Evolutionary conservation across 2,888 invertebrate species (phyloP).

Genomic region (Imbricaverruca yamaguchii): DNA sequence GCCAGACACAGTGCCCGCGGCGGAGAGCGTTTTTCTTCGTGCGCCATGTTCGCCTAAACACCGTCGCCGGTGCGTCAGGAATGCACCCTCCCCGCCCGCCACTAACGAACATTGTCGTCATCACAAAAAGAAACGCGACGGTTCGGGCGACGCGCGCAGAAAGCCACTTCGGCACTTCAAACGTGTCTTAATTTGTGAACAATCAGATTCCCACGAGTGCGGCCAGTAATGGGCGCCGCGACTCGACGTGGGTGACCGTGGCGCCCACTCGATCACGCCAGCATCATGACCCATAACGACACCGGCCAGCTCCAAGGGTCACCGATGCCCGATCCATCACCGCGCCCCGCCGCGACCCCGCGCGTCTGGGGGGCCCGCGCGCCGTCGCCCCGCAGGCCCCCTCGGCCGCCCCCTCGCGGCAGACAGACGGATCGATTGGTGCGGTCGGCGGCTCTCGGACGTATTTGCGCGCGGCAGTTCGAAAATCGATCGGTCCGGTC

Average conservation of each 20-base stretch:
- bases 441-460: not conserved
- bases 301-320: conserved; percentile 6
- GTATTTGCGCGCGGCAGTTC: not conserved
- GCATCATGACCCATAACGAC: conserved; percentile 17
- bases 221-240: not conserved
- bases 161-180: conserved; percentile 17
- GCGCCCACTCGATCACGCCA: conserved; percentile 5
- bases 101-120: not conserved
- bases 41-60: not conserved
- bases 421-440: not conserved
- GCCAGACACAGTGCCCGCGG: not conserved
- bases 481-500: not conserved
- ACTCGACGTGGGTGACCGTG: not conserved
- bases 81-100: not conserved
- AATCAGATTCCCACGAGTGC: conserved; percentile 8
- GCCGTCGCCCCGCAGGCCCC: not conserved
- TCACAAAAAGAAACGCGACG: not conserved
- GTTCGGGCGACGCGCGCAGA: not conserved
- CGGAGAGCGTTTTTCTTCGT: not conserved
- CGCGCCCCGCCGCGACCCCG: not conserved
- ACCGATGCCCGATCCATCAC: conserved; percentile 10
- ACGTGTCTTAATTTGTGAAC: conserved; percentile 19
- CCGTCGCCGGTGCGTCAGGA: not conserved
- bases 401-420: not conserved
- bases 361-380: not conserved